phyloP scores from a whole-genome alignment of 2,113 vertebrate species.

The rat (Rattus norvegicus) region DNA sequence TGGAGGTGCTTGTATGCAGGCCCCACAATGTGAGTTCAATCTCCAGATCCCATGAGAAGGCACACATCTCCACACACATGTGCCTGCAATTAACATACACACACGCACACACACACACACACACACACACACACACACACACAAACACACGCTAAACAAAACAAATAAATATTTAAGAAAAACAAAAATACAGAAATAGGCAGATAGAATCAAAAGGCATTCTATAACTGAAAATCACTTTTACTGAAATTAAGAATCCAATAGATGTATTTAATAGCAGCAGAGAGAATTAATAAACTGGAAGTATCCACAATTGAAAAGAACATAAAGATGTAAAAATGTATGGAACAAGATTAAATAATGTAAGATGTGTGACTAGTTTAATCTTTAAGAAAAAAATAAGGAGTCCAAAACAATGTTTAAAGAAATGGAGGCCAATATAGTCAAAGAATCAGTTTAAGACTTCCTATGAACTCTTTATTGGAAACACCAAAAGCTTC shows the following conservation, averaged over 20 bases:
- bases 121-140: background rate
- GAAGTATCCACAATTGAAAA: constrained; percentile 43
- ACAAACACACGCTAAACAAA: background rate
- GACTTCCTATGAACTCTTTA: background rate
- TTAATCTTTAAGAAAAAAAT: background rate
- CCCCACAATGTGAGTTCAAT: background rate
- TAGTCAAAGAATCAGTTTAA: constrained; percentile 35
- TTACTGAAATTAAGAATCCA: background rate
- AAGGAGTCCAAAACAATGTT: background rate
- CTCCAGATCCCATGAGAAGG: background rate
- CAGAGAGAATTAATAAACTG: background rate
- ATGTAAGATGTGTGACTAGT: background rate
- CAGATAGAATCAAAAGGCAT: background rate
- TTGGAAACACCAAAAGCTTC: background rate
- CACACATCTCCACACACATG: background rate
- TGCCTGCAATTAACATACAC: background rate
- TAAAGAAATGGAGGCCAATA: background rate
- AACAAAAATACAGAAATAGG: background rate
- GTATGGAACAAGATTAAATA: background rate
- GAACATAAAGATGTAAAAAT: constrained; percentile 42
- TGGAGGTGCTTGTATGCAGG: background rate
- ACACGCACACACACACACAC: background rate
- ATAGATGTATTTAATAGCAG: background rate
- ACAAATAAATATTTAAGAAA: constrained; percentile 43
- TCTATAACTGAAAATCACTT: constrained; percentile 43